Evolutionary conservation across 2,797 vertebrate species (phyloP).

Genomic region (Pangasius mekongensis): DNA sequence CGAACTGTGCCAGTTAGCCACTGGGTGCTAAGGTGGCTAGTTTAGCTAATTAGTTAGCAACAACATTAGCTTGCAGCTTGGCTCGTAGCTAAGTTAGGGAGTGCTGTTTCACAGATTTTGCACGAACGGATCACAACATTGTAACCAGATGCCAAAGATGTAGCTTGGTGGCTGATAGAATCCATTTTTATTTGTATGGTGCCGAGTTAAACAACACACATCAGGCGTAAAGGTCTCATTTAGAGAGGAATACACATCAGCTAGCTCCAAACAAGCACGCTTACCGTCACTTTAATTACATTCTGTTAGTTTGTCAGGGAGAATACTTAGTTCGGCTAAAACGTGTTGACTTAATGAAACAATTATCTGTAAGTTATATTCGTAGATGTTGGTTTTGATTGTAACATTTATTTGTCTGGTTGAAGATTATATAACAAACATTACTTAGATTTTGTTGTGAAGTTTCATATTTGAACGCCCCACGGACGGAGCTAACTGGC

Average conservation of each 20-base stretch:
- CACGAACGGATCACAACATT: background rate
- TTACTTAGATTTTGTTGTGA: background rate
- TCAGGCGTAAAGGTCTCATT: background rate
- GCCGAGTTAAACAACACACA: background rate
- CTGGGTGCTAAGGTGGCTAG: slow-evolving; percentile 2
- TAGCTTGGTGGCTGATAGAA: background rate
- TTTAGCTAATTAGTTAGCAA: slow-evolving; percentile 18
- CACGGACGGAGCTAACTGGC: background rate
- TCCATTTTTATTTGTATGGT: background rate
- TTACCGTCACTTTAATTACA: background rate
- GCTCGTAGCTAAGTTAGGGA: slow-evolving; percentile 5
- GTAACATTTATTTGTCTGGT: no score
- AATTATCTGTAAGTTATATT: background rate
- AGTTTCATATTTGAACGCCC: slow-evolving; percentile 6
- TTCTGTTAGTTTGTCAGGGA: slow-evolving; percentile 20
- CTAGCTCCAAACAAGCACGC: background rate
- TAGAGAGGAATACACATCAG: background rate
- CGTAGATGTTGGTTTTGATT: background rate
- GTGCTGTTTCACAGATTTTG: slow-evolving; percentile 25
- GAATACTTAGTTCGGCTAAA: background rate
- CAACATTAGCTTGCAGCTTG: slow-evolving; percentile 23
- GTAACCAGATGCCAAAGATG: background rate
- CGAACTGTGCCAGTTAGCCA: slow-evolving; percentile 46
- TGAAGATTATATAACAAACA: background rate
- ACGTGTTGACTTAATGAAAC: background rate